Conservation (phyloP, 2,888 invertebrate genomes). For the Omphaloscelis lunosa region DNA sequence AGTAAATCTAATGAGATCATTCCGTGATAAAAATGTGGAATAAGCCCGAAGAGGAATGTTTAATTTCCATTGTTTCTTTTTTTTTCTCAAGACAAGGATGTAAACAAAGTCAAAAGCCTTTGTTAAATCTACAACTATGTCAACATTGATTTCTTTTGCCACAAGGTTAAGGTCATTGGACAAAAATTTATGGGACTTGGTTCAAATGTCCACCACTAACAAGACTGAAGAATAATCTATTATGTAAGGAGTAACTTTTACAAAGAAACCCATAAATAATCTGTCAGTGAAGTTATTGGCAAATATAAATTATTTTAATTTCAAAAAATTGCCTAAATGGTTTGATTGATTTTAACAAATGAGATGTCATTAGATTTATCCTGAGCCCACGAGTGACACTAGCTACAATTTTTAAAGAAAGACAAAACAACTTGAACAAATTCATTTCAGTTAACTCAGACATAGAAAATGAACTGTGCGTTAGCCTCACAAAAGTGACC, state of each 20-base stretch:
- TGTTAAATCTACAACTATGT: background rate
- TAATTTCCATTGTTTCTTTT: background rate
- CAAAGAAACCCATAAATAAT: background rate
- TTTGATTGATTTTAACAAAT: background rate
- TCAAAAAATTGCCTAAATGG: no score
- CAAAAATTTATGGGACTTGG: background rate
- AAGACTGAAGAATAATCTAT: background rate
- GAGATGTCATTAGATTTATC: background rate
- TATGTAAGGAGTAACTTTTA: background rate
- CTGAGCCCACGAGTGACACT: background rate
- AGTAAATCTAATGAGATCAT: background rate
- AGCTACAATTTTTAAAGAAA: background rate
- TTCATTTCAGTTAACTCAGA: background rate
- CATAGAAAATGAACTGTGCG: no score
- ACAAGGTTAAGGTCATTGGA: background rate
- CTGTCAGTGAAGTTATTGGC: no score
- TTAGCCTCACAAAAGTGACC: no score
- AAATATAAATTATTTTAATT: background rate
- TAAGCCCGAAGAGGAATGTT: background rate
- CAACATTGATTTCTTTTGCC: background rate
- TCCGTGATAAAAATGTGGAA: background rate
- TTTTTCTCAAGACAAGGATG: background rate
- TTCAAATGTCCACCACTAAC: background rate
- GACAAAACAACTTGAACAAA: background rate
- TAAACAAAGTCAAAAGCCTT: slow-evolving; percentile 4